Evolutionary conservation across 2,888 invertebrate genomes (phyloP), one percentile per base, ranked within the genome.

Genomic region (Ecliptopera silaceata): DNA sequence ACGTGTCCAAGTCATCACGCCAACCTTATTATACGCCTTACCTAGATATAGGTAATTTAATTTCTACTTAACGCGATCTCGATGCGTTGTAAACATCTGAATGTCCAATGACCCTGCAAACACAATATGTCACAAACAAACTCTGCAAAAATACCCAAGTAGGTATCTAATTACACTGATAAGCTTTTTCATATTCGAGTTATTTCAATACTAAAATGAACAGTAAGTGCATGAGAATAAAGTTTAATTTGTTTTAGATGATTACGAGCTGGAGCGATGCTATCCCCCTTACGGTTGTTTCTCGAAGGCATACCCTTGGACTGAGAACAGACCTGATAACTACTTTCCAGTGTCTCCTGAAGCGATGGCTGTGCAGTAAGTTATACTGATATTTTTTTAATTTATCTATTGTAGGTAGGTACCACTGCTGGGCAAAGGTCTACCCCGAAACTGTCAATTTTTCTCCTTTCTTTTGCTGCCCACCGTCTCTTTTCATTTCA

Each of bases 201-300:
- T 12, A 20, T 18, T 12, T 20, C 15, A 36, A 10, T 13, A 13
- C n/a, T 41, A 31, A 44, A 44, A 34, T 45, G 8, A 32, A 12
- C 42, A 2, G 10, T 53, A 2, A 3, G 3, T n/a, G 8, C 29
- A 12, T 32, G 10, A 8, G 18, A 12, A 22, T 60, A 56, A 43
- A 20, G 44, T 32, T 43, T 13, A 34, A 45, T 54, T 48, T 17
- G 56, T 74, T 70, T 57, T 70, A 90, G 88, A 88, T 68, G 88
- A 89, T 61, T 75, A 75, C 48, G 93, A 93, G 68, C 72, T 93
- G 44, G 89, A 91, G 69, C 92, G 94, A 70, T 97, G 97, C 79
- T 97, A 95, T 79, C 95, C 94, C 0, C 93, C 93, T 0, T 96
- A 95, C 68, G 97, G 97, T 3, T 97, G 97, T 77, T 97, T 96